phyloP scores from a whole-genome alignment of 2,113 vertebrate species.

The Percina caprodes region DNA sequence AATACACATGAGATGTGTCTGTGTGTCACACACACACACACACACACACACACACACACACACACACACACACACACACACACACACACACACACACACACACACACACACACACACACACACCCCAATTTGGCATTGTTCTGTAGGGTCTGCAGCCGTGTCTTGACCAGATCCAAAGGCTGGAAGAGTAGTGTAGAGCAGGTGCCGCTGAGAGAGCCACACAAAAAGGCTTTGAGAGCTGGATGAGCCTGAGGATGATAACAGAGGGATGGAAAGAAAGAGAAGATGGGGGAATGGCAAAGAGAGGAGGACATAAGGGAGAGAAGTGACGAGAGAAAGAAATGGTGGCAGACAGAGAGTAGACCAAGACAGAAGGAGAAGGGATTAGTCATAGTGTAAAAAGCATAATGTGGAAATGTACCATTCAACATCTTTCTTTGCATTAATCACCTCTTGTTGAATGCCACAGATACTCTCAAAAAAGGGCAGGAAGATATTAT shows the following conservation, averaged over 20 bases:
- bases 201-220: slow-evolving; percentile 95
- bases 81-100: not conserved
- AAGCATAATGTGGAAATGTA: not conserved
- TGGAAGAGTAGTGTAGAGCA: slow-evolving; percentile 97
- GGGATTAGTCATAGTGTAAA: slow-evolving; percentile 36
- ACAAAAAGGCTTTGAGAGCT: slow-evolving; percentile 95
- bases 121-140: slow-evolving; percentile 83
- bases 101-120: not conserved
- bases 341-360: not conserved
- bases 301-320: not conserved
- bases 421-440: not conserved
- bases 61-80: not conserved
- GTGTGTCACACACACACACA: slow-evolving; percentile 48
- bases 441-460: slow-evolving; percentile 7
- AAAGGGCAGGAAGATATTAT: slow-evolving; percentile 4
- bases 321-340: not conserved
- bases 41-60: too few species aligned
- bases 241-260: slow-evolving; percentile 88
- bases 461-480: not conserved
- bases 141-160: slow-evolving; percentile 91
- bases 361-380: not conserved
- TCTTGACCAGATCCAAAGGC: slow-evolving; percentile 96
- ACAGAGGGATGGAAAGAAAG: not conserved
- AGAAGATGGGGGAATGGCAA: not conserved
- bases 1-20: not conserved